phyloP scores from a whole-genome alignment of 2,797 vertebrate genomes.

The Poecile montanus region DNA sequence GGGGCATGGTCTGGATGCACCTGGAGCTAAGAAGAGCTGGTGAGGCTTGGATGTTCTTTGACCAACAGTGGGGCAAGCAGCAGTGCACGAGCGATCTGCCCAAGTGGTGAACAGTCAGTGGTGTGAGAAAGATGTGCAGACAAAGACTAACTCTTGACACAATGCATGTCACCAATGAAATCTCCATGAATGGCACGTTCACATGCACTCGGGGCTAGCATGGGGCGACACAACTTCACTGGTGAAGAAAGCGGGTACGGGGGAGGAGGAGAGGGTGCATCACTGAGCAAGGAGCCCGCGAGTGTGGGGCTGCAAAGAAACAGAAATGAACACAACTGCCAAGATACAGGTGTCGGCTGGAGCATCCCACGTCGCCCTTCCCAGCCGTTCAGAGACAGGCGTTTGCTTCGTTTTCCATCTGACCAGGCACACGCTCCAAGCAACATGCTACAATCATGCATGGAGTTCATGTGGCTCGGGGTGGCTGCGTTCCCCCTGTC shows the following conservation, averaged over 20 bases:
- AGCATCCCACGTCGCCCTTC: slow-evolving; percentile 29
- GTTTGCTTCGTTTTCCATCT: slow-evolving; percentile 60
- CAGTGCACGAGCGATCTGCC: slow-evolving; percentile 63
- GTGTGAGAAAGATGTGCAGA: slow-evolving; percentile 68
- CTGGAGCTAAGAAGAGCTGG: slow-evolving; percentile 24
- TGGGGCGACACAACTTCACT: slow-evolving; percentile 44
- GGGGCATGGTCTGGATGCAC: not conserved
- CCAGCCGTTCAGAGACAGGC: slow-evolving; percentile 30
- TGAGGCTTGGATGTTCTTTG: slow-evolving; percentile 1
- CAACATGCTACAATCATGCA: slow-evolving; percentile 33
- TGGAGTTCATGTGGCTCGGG: not conserved
- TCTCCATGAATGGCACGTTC: slow-evolving; percentile 63
- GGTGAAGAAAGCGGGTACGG: slow-evolving; percentile 9
- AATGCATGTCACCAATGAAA: slow-evolving; percentile 73
- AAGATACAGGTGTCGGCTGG: slow-evolving; percentile 22
- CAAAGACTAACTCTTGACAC: slow-evolving; percentile 75
- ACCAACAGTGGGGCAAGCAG: not conserved
- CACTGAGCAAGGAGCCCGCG: slow-evolving; percentile 16
- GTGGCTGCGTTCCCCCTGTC: not conserved
- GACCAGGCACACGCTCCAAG: slow-evolving; percentile 56
- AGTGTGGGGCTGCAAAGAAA: slow-evolving; percentile 27
- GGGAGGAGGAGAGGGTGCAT: not conserved
- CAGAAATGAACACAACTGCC: slow-evolving; percentile 30
- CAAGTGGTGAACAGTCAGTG: slow-evolving; percentile 71
- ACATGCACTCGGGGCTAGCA: slow-evolving; percentile 64